Evolutionary conservation across 2,888 invertebrate genomes (phyloP).

Genomic region (Synanthedon myopaeformis): DNA sequence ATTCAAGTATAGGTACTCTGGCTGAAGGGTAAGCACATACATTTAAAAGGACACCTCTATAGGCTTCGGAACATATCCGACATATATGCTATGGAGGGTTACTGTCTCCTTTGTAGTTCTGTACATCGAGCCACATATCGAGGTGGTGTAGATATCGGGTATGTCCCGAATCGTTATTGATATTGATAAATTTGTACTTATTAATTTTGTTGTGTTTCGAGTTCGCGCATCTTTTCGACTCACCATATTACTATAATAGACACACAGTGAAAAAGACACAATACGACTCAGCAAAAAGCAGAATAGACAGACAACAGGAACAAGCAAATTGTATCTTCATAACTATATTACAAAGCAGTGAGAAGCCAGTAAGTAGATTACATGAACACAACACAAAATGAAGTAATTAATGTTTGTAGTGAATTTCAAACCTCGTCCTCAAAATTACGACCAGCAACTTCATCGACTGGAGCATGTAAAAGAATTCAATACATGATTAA

Average conservation of each 20-base stretch:
- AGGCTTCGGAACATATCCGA: too few species aligned
- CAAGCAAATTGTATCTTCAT: conserved; percentile 16
- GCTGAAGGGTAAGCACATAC: neutral
- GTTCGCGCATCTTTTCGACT: too few species aligned
- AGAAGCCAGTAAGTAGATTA: conserved; percentile 9
- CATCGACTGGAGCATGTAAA: conserved; percentile 67
- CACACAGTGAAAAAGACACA: neutral
- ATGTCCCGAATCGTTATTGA: too few species aligned
- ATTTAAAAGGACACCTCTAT: neutral
- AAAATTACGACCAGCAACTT: conserved; percentile 48
- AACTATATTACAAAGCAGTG: conserved; percentile 12
- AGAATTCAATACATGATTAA: conserved; percentile 16
- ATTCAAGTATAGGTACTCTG: neutral
- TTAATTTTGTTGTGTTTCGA: too few species aligned
- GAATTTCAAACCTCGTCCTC: conserved; percentile 59
- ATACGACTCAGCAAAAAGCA: conserved; percentile 2
- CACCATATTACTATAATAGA: too few species aligned
- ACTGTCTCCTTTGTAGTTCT: too few species aligned
- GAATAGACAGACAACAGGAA: conserved; percentile 20
- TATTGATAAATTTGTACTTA: too few species aligned
- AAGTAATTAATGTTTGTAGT: conserved; percentile 19
- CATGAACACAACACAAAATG: conserved; percentile 16
- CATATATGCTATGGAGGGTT: too few species aligned
- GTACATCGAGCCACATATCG: too few species aligned
- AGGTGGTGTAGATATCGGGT: too few species aligned